Conservation (phyloP, 2,113 vertebrate species). For the Natator depressus region DNA sequence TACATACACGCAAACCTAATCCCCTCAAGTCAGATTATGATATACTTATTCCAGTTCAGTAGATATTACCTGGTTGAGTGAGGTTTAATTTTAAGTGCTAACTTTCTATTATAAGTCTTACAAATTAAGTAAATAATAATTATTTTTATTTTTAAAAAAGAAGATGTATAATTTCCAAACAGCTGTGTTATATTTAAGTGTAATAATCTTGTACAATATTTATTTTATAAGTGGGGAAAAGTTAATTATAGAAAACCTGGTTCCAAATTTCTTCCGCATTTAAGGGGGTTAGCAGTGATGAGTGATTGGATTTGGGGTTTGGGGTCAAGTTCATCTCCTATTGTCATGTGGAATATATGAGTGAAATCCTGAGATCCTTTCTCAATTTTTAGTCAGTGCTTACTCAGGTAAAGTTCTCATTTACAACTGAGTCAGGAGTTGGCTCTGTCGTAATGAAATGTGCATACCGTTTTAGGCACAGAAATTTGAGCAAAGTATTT, state of each 20-base stretch:
- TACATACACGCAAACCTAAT: conserved; percentile 33
- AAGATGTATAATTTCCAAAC: not conserved
- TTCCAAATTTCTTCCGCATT: not conserved
- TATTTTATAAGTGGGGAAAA: not conserved
- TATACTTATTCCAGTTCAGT: conserved; percentile 34
- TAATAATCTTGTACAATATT: not conserved
- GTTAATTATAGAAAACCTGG: not conserved
- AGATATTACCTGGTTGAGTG: not conserved
- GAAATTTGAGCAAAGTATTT: rapidly evolving
- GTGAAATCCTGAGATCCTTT: not conserved
- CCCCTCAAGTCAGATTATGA: not conserved
- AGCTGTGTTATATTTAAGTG: not conserved
- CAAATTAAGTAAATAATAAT: not conserved
- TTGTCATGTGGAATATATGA: not conserved
- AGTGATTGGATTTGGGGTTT: not conserved
- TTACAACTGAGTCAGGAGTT: conserved; percentile 3
- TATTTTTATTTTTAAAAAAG: not conserved
- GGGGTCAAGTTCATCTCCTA: not conserved
- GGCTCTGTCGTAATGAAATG: not conserved
- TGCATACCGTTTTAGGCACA: not conserved
- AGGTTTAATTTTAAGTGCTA: not conserved
- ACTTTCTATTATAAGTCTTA: not conserved
- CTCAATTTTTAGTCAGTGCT: not conserved
- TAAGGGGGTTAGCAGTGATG: not conserved
- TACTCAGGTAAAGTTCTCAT: not conserved